phyloP scores from a whole-genome alignment of 2,797 vertebrate species.

The Rhinogobio ventralis region DNA sequence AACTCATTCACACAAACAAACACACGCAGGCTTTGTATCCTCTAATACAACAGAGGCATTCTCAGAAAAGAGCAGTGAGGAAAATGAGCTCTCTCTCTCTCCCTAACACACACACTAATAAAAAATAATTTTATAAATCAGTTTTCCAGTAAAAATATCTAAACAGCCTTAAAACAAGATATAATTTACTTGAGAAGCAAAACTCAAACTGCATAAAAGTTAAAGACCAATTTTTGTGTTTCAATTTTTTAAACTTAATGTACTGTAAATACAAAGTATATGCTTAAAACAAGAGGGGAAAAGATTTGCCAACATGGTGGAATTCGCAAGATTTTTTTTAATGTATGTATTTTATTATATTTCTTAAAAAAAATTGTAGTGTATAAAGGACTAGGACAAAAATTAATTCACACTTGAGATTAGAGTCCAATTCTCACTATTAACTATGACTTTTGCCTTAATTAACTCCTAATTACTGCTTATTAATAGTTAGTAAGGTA shows the following conservation, averaged over 20 bases:
- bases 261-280: neutral
- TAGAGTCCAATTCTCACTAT: no score
- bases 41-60: constrained; percentile 51
- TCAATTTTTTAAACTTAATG: neutral
- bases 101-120: neutral
- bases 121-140: neutral
- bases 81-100: constrained; percentile 16
- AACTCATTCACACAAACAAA: constrained; percentile 46
- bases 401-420: neutral
- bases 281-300: neutral
- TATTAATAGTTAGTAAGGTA: neutral
- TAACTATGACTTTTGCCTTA: neutral
- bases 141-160: neutral
- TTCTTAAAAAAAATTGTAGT: neutral
- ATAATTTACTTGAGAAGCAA: neutral
- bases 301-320: neutral
- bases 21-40: constrained; percentile 45
- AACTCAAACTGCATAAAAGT: neutral
- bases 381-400: neutral
- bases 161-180: neutral
- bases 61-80: constrained; percentile 34
- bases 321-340: neutral
- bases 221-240: neutral
- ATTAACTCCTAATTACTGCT: neutral
- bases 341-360: neutral